Evolutionary conservation across 2,888 invertebrate species (phyloP).

Genomic region (Pammene aurita): DNA sequence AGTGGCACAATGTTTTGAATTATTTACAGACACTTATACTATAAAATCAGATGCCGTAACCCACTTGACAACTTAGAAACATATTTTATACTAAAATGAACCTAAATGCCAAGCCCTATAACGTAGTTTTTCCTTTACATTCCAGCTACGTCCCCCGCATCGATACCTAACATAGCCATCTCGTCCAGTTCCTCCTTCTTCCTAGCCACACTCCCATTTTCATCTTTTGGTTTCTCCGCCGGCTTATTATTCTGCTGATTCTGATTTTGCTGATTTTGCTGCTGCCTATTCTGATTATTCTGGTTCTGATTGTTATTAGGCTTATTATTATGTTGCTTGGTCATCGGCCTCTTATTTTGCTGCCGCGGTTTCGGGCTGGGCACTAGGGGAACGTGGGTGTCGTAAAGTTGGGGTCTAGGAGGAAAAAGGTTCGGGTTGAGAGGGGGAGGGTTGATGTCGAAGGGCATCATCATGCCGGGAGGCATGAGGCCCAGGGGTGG

Average conservation of each 20-base stretch:
- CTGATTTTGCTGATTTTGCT: constrained; percentile 42
- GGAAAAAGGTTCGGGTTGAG: constrained; percentile 63
- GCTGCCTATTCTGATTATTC: constrained; percentile 42
- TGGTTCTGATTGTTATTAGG: constrained; percentile 28
- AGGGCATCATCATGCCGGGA: constrained; percentile 63
- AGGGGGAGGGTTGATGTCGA: constrained; percentile 63
- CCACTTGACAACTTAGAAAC: neutral
- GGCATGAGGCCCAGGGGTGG: constrained; percentile 49
- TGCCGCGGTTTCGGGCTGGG: constrained; percentile 52
- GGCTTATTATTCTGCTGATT: constrained; percentile 34
- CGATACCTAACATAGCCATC: constrained; percentile 92
- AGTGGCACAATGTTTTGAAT: neutral
- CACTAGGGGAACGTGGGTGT: constrained; percentile 68
- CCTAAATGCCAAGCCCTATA: neutral
- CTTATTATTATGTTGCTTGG: constrained; percentile 12
- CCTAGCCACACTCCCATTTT: constrained; percentile 54
- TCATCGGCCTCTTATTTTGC: constrained; percentile 36
- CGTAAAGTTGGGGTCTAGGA: constrained; percentile 66
- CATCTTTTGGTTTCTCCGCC: constrained; percentile 34
- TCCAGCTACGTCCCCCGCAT: constrained; percentile 88
- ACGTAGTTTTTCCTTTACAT: constrained; percentile 48
- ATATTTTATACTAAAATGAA: neutral
- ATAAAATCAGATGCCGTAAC: neutral
- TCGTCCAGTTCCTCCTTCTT: constrained; percentile 86
- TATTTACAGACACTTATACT: neutral